Conservation (phyloP, 1,140 invertebrate species). For the Trichonephila clavipes region DNA sequence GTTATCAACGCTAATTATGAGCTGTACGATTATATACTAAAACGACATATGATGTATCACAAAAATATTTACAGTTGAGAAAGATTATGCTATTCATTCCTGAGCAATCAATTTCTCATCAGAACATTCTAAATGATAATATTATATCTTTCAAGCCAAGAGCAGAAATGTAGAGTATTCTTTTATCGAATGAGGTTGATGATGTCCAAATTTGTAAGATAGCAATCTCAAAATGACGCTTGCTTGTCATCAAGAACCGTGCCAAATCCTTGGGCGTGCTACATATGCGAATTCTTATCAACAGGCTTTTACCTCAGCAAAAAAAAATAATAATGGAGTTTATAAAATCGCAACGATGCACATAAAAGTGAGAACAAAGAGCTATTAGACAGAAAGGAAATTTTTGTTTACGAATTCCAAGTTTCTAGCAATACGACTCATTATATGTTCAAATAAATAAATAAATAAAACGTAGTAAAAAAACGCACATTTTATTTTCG, state of each 20-base stretch:
- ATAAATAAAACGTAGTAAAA: too few species aligned
- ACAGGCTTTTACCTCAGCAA: slow-evolving; percentile 1
- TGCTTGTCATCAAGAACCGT: slow-evolving; percentile 28
- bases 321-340: neutral
- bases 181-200: neutral
- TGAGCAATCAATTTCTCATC: too few species aligned
- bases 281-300: neutral
- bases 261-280: slow-evolving; percentile 9
- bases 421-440: too few species aligned
- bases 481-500: too few species aligned
- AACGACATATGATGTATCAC: too few species aligned
- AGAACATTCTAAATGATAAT: too few species aligned
- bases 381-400: neutral
- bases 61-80: too few species aligned
- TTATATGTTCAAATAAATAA: too few species aligned
- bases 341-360: neutral
- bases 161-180: neutral
- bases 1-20: too few species aligned
- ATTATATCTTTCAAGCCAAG: neutral
- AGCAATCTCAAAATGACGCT: neutral
- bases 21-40: too few species aligned
- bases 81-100: too few species aligned
- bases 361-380: neutral
- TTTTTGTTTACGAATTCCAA: too few species aligned
- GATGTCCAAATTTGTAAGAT: slow-evolving; percentile 4